These are phyloP conservation scores for Phania funesta DNA, from an alignment of 2,888 invertebrate genomes.

Conservation along the genomic window DNA sequence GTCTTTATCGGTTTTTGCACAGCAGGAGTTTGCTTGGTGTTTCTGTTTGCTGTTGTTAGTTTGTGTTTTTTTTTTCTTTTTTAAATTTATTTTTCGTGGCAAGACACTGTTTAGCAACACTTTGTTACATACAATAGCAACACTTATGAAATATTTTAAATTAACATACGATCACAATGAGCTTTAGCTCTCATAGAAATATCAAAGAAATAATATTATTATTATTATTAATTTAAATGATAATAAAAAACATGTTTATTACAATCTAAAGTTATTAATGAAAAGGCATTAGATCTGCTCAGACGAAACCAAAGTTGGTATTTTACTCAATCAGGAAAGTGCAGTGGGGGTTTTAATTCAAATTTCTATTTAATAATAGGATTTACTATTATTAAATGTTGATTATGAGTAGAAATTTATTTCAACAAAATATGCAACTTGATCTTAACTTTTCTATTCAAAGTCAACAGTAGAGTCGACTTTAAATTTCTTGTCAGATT, in stretches of 20 bases:
- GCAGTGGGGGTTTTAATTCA: not conserved
- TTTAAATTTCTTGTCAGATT: too few species aligned
- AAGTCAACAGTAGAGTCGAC: too few species aligned
- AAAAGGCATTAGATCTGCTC: not conserved
- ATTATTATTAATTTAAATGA: constrained; percentile 45
- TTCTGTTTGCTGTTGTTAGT: constrained; percentile 28
- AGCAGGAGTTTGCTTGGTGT: constrained; percentile 56
- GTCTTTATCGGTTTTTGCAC: constrained; percentile 39
- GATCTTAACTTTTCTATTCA: too few species aligned
- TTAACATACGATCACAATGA: constrained; percentile 55
- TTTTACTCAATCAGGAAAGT: not conserved
- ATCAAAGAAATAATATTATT: constrained; percentile 20
- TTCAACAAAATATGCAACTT: too few species aligned
- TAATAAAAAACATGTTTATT: constrained; percentile 27
- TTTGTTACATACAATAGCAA: constrained; percentile 54
- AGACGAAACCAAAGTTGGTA: not conserved
- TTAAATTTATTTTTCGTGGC: constrained; percentile 11
- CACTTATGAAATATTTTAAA: constrained; percentile 63
- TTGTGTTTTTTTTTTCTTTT: not conserved
- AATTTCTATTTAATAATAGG: too few species aligned
- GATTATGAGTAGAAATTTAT: too few species aligned
- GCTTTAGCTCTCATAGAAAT: constrained; percentile 35
- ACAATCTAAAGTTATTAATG: constrained; percentile 3
- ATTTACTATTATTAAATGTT: too few species aligned
- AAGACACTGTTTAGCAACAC: constrained; percentile 61